Evolutionary conservation across 1,140 invertebrate species (phyloP), one percentile per base, ranked within the genome.

Genomic region (Psix sp.): DNA sequence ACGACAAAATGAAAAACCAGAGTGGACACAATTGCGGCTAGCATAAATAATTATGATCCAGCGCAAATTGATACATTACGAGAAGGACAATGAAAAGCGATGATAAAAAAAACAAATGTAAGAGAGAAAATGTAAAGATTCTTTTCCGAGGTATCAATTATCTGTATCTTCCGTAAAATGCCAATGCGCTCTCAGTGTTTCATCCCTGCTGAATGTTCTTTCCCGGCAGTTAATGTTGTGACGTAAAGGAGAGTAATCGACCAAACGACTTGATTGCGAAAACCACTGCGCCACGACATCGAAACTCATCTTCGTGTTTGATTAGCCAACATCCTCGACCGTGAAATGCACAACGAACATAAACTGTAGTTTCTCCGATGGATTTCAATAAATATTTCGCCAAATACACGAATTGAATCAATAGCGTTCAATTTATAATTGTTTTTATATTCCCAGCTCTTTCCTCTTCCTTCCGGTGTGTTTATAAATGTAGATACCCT

Each of bases 221-320:
- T 78, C 74, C 43, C 60, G 56, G 57, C 57, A 38, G 49, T 59
- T 43, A 52, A 77, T 75, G 73, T 74, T 75, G 72, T 76, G 68
- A 74, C 68, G 72, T 74, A 77, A 77, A 75, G 43, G 60, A 67
- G 54, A 74, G 75, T 72, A 77, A 77, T 76, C 63, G 51, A 56
- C 31, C 59, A 43, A 60, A 51, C 52, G 46, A 57, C 45, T 65
- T 71, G 59, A 76, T 77, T 79, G 75, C 72, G 66, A 76, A 67
- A 79, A 67, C 62, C 62, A 59, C 71, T 67, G 51, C 48, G 49
- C 66, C 51, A 67, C 52, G 45, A 76, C 60, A 71, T 60, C 63
- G 65, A 59, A 72, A 68, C 45, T 74, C 66, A 74, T 72, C 74
- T 66, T 70, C 31, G 45, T 54, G 54, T 70, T 60, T 68, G 48